Evolutionary conservation across 2,888 invertebrate species (phyloP).

Genomic region (Platerodrilus igneus): DNA sequence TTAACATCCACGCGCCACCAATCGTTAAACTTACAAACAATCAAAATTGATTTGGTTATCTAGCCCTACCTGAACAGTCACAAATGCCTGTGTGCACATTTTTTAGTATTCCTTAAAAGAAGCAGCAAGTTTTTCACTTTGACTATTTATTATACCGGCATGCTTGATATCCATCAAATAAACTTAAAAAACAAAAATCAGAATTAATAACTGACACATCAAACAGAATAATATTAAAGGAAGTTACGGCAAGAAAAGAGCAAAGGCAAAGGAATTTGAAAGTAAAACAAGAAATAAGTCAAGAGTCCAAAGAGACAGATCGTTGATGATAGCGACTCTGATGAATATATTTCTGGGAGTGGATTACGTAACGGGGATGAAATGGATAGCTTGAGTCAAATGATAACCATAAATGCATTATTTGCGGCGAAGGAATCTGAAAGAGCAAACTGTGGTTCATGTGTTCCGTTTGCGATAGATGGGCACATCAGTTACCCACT

Average conservation of each 20-base stretch:
- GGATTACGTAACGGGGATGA: background rate
- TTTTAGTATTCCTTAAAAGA: no score
- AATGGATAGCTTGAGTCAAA: slow-evolving; percentile 3
- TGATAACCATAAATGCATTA: no score
- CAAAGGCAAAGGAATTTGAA: slow-evolving; percentile 2
- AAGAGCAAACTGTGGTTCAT: slow-evolving; percentile 4
- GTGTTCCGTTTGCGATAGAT: slow-evolving; percentile 1
- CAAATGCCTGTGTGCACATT: no score
- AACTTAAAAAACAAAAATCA: slow-evolving; percentile 9
- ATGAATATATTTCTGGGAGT: background rate
- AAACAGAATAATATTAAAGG: slow-evolving; percentile 7
- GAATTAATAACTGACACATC: slow-evolving; percentile 12
- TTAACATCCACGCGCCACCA: no score
- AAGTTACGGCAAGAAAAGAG: background rate
- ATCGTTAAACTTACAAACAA: no score
- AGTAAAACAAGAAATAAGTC: slow-evolving; percentile 6
- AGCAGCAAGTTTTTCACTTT: no score
- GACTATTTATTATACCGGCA: no score
- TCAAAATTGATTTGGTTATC: no score
- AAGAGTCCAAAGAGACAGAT: slow-evolving; percentile 5
- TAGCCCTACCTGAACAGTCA: no score
- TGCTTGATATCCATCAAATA: no score
- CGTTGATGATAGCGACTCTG: background rate
- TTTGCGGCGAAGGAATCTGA: background rate
- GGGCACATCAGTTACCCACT: slow-evolving; percentile 5